Conservation (phyloP, 2,797 vertebrate species). For the Zenarchopterus dispar region DNA sequence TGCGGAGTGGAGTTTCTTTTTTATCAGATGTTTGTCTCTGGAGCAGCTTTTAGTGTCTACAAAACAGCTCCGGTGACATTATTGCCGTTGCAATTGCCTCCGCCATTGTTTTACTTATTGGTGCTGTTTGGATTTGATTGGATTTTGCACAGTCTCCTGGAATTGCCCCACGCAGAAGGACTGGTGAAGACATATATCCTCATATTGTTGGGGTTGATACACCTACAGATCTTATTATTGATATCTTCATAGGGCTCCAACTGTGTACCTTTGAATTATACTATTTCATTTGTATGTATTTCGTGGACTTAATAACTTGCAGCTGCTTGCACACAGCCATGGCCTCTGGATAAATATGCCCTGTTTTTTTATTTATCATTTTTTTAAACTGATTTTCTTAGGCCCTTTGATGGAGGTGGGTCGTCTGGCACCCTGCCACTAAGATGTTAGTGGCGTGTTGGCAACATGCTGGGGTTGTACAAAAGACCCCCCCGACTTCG, state of each 20-base stretch:
- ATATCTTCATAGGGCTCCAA: conserved; percentile 45
- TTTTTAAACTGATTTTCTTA: conserved; percentile 26
- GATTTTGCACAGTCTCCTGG: conserved; percentile 68
- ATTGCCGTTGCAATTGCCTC: conserved; percentile 72
- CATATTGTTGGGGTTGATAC: conserved; percentile 56
- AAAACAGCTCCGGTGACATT: conserved; percentile 77
- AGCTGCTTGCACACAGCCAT: conserved; percentile 6
- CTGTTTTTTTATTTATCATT: conserved; percentile 11
- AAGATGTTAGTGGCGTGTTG: conserved; percentile 69
- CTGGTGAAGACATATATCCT: conserved; percentile 47
- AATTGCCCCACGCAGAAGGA: conserved; percentile 64
- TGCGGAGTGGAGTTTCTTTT: conserved; percentile 76
- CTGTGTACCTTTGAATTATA: conserved; percentile 42
- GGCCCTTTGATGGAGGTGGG: conserved; percentile 39
- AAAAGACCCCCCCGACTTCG: conserved; percentile 71
- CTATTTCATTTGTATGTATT: conserved; percentile 21
- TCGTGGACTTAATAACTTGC: conserved; percentile 24
- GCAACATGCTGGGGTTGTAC: conserved; percentile 69
- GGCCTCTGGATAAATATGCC: conserved; percentile 4
- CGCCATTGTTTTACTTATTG: conserved; percentile 76
- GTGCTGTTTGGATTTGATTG: conserved; percentile 77
- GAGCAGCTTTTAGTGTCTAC: conserved; percentile 80
- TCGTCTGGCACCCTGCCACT: conserved; percentile 64
- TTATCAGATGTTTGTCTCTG: conserved; percentile 82
- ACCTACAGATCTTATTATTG: conserved; percentile 67